A percentile compares a stretch with the other conserved stretches of the same genome.
Conservation (phyloP, 2,797 vertebrate genomes). For the Argyrosomus regius region DNA sequence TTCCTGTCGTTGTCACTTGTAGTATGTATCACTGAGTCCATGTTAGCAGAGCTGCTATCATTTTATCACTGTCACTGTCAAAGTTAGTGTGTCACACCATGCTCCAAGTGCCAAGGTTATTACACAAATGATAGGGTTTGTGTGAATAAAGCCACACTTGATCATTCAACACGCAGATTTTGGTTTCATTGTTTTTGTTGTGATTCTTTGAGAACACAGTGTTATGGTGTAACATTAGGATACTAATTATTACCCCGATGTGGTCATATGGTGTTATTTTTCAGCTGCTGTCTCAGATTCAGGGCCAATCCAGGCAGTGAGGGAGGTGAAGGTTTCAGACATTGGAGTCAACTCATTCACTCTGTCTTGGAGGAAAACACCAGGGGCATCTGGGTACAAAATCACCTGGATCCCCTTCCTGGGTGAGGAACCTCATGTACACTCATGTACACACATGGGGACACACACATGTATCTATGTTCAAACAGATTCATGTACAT, state of each 20-base stretch:
- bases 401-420: slow-evolving; percentile 88
- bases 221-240: not conserved
- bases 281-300: slow-evolving; percentile 82
- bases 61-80: slow-evolving; percentile 57
- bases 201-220: not conserved
- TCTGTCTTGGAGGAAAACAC: slow-evolving; percentile 87
- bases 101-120: slow-evolving; percentile 19
- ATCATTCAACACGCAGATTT: slow-evolving; percentile 12
- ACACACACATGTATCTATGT: not conserved
- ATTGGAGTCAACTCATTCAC: slow-evolving; percentile 83
- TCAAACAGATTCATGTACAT: not conserved
- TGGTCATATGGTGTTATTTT: slow-evolving; percentile 17
- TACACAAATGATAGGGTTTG: slow-evolving; percentile 30
- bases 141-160: slow-evolving; percentile 1
- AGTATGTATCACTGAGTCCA: slow-evolving; percentile 53
- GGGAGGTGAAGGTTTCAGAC: slow-evolving; percentile 86
- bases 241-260: not conserved
- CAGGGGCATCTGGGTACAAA: slow-evolving; percentile 85
- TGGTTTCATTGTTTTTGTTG: not conserved
- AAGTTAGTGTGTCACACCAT: slow-evolving; percentile 18
- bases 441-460: not conserved
- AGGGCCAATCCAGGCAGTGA: slow-evolving; percentile 80
- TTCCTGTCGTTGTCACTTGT: slow-evolving; percentile 54
- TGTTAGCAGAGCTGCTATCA: slow-evolving; percentile 60
- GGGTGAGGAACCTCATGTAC: slow-evolving; percentile 71